Evolutionary conservation across 2,888 invertebrate genomes (phyloP).

Genomic region (Mesodorylaimus sp.): DNA sequence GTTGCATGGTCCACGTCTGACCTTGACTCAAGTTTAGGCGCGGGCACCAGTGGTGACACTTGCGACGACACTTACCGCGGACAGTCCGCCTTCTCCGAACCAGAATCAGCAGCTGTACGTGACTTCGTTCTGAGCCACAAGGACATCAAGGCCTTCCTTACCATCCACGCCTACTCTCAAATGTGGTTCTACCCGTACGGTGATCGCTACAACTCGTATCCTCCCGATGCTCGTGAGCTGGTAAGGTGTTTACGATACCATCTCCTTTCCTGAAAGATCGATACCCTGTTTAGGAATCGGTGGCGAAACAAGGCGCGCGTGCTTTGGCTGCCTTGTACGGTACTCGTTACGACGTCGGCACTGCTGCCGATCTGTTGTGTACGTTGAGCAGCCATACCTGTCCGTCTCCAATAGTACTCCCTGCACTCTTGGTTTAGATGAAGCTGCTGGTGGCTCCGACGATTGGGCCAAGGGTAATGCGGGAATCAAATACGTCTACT

Average conservation of each 20-base stretch:
- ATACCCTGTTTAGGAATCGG: conserved; percentile 22
- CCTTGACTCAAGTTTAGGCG: too few species aligned
- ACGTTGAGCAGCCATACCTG: too few species aligned
- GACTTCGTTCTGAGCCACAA: conserved; percentile 20
- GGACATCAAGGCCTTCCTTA: conserved; percentile 27
- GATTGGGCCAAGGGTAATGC: too few species aligned
- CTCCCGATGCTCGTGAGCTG: conserved; percentile 24
- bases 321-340: conserved; percentile 25
- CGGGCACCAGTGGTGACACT: conserved; percentile 22
- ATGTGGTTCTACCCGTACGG: conserved; percentile 28
- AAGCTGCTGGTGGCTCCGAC: too few species aligned
- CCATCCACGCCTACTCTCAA: conserved; percentile 28
- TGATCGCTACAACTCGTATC: conserved; percentile 20
- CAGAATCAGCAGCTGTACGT: conserved; percentile 20
- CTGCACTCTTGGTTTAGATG: too few species aligned
- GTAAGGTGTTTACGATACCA: too few species aligned
- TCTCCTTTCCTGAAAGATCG: too few species aligned
- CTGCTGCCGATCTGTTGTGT: conserved; percentile 29
- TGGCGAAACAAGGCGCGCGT: conserved; percentile 23
- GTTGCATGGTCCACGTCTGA: too few species aligned
- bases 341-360: conserved; percentile 25
- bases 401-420: too few species aligned
- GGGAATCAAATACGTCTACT: too few species aligned
- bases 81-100: conserved; percentile 25
- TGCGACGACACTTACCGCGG: conserved; percentile 28